A percentile compares a stretch with the other conserved stretches of the same genome.
Conservation (phyloP, 2,888 invertebrate species). For the Oxytorus armatus region DNA sequence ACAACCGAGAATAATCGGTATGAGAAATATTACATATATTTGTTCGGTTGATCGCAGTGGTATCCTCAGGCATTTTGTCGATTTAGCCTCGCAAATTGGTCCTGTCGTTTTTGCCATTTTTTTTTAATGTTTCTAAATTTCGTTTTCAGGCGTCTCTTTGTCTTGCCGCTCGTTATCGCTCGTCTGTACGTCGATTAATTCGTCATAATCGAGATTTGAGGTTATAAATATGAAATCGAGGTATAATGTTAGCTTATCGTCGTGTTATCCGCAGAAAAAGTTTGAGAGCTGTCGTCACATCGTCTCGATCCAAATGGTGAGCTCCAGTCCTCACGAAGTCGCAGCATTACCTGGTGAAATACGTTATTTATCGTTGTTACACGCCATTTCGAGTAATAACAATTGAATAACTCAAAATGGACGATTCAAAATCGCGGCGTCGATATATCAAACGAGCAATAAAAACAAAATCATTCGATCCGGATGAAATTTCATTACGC, state of each 20-base stretch:
- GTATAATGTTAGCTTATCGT: not conserved
- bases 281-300: slow-evolving; percentile 18
- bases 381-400: too few relatives aligned
- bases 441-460: too few relatives aligned
- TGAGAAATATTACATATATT: slow-evolving; percentile 85
- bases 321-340: not conserved
- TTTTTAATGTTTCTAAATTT: not conserved
- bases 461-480: too few relatives aligned
- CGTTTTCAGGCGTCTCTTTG: too few relatives aligned
- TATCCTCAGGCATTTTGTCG: slow-evolving; percentile 76
- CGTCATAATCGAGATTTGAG: not conserved
- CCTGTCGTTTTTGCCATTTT: slow-evolving; percentile 74
- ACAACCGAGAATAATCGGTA: slow-evolving; percentile 87
- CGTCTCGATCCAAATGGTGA: slow-evolving; percentile 10
- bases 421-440: too few relatives aligned
- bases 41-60: slow-evolving; percentile 84
- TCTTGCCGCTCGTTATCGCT: too few relatives aligned
- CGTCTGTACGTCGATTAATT: not conserved
- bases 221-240: slow-evolving; percentile 7
- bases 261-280: not conserved
- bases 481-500: too few relatives aligned
- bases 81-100: slow-evolving; percentile 73
- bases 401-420: too few relatives aligned
- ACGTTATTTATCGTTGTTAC: too few relatives aligned
- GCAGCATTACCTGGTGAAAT: slow-evolving; percentile 29